Evolutionary conservation across 2,888 invertebrate species (phyloP), one percentile per base, ranked within the genome.

Genomic region (Pristionchus arcanus): DNA sequence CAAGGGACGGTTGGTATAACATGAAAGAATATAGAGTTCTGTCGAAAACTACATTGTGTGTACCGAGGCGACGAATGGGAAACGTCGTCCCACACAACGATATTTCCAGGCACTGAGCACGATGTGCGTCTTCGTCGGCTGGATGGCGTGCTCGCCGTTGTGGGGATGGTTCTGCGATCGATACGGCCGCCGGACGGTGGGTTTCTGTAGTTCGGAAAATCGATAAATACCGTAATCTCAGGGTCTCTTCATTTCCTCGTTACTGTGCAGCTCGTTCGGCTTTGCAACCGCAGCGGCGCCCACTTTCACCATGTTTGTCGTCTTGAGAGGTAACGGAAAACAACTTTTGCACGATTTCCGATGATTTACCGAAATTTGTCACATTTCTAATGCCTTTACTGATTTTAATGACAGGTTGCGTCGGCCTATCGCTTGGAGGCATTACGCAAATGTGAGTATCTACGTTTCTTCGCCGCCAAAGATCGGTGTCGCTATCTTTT

Each of bases 381-480:
- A n/a, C n/a, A n/a, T n/a, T n/a, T n/a, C n/a, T n/a, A n/a, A n/a
- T 59, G 59, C 59, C 19, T 3, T 15, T 59, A 19, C 19, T 59
- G 13, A 19, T 13, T 16, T 16, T 28, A n/a, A 37, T 81, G 25
- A n/a, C 15, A 81, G 81, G 81, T 19, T 81, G 81, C 21, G 98
- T 98, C n/a, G 98, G 98, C 68, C 98, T 98, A 96, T 98, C 98
- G 37, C 98, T 98, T 94, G 98, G 98, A 92, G 98, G 98, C 95
- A 97, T 98, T 68, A 98, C 98, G 90, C 98, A 98, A 96, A 98
- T 98, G 98, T 98, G 81, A 53, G 81, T 81, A 13, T 74, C 7
- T 31, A 9, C 7, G 3, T 19, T 15, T 34, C 34, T 74, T 74
- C 9, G 21, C 9, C n/a, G 63, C 7, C 63, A 63, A 63, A 63